phyloP scores from a whole-genome alignment of 2,113 vertebrate genomes.

The Aleadryas rufinucha region DNA sequence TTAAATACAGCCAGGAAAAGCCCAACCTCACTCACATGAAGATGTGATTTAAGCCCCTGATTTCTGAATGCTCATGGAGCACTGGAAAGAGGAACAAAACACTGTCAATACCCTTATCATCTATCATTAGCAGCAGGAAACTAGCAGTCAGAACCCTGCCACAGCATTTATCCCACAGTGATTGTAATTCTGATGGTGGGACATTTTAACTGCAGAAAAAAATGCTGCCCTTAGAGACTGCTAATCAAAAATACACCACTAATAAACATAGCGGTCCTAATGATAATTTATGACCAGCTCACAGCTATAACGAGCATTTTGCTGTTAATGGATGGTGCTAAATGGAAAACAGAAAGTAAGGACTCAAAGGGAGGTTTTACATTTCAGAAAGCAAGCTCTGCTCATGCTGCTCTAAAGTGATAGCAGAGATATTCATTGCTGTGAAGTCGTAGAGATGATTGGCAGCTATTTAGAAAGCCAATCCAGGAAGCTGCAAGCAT shows the following conservation, averaged over 20 bases:
- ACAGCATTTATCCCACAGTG: background rate
- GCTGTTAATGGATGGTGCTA: background rate
- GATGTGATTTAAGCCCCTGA: background rate
- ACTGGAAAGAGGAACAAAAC: background rate
- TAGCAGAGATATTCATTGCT: background rate
- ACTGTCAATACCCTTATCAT: background rate
- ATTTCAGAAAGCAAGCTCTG: background rate
- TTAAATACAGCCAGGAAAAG: background rate
- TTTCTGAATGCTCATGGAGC: background rate
- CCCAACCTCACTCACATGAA: background rate
- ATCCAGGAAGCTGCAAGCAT: background rate
- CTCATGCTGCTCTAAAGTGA: background rate
- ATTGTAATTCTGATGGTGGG: background rate
- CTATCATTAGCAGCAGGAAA: background rate
- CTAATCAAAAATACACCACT: background rate
- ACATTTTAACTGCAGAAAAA: background rate
- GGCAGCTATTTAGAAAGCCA: constrained; percentile 1
- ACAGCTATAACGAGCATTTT: background rate
- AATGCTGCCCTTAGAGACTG: background rate
- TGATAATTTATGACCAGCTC: background rate
- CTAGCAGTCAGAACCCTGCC: background rate
- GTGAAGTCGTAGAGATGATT: background rate
- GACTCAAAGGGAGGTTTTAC: background rate
- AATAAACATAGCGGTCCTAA: background rate
- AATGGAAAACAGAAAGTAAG: background rate